These are phyloP conservation scores for Heterotilapia buettikoferi DNA, from an alignment of 2,113 vertebrate genomes.

Conservation along the genomic window DNA sequence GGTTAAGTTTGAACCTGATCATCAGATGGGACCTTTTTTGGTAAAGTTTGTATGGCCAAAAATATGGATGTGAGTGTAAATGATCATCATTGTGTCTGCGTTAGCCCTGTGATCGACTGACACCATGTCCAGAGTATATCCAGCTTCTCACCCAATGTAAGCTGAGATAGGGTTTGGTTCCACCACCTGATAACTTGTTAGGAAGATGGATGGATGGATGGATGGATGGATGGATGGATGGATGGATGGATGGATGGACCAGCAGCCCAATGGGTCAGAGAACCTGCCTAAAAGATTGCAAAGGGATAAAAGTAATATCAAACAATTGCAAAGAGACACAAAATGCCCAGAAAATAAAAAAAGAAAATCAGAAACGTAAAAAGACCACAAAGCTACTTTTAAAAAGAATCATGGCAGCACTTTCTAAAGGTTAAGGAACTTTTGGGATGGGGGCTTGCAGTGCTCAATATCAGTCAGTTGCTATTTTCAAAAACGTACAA, in stretches of 20 bases:
- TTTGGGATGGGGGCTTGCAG: neutral
- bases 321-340: neutral
- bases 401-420: neutral
- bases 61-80: neutral
- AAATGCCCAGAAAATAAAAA: neutral
- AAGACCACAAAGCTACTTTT: neutral
- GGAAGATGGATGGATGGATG: too few relatives aligned
- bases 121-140: neutral
- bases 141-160: neutral
- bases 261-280: neutral
- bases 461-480: neutral
- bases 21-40: neutral
- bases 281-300: neutral
- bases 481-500: neutral
- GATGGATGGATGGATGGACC: neutral
- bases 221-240: neutral
- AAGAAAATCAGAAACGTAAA: neutral
- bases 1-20: neutral
- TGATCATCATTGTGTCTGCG: neutral
- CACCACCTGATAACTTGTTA: neutral
- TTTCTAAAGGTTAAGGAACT: neutral
- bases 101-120: neutral
- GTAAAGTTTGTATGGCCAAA: neutral
- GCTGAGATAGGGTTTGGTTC: neutral
- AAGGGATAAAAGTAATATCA: neutral